Evolutionary conservation across 2,797 vertebrate species (phyloP), one percentile per base, ranked within the genome.

Genomic region (Chloroceryle amazona): DNA sequence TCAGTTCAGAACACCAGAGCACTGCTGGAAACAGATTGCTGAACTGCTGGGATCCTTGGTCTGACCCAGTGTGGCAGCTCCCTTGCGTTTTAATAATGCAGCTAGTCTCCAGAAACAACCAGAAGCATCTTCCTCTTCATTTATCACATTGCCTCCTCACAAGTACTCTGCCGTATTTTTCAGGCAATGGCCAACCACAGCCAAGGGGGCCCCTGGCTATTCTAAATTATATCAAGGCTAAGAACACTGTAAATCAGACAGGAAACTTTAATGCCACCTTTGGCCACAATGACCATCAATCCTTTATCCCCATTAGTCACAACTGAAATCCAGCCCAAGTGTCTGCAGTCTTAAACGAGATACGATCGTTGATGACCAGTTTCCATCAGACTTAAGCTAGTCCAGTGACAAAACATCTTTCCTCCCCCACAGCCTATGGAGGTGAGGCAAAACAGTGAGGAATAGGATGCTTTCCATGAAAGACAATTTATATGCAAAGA

Each of bases 401-500:
- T 19, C 31, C 66, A 89, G 46, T 70, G 82, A 61, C 63, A 95
- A 90, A 90, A 80, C 49, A 86, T 18, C 3, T 68, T 10, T 96
- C 37, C 46, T 83, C 26, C 26, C 37, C 19, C 19, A 80, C 23
- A 92, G 6, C 14, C n/a, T 62, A 31, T 18, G 16, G 42, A 94
- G 18, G 15, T 70, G 41, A 88, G 76, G 58, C 70, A 85, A 79
- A 67, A 37, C 11, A 75, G 54, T n/a, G 33, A 71, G 84, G 95
- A 81, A 67, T 33, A n/a, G 47, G 42, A 80, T 61, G 13, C 5
- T 95, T 97, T 86, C 88, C 67, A 52, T 81, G 57, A 93, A 93
- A 90, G 70, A 83, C 39, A 81, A 91, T 76, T 76, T 67, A 92
- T 81, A 92, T 70, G 70, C 75, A 91, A 96, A 96, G 86, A 85